Evolutionary conservation across 2,797 vertebrate species (phyloP).

Genomic region (Ceryle rudis): DNA sequence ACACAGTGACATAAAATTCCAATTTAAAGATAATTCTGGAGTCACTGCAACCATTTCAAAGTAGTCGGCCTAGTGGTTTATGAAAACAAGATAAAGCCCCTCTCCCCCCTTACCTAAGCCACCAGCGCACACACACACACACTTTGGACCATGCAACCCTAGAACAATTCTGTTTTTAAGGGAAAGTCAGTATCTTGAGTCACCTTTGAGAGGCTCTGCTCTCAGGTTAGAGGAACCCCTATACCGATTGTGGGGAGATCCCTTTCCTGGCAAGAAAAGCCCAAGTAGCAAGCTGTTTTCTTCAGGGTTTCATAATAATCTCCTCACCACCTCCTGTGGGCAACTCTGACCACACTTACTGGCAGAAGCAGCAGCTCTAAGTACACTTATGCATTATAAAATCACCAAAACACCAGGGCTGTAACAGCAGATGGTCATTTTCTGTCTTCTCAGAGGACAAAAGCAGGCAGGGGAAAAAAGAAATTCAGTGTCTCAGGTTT

Average conservation of each 20-base stretch:
- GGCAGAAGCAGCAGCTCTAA: background rate
- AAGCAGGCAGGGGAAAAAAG: rapidly evolving
- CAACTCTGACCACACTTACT: background rate
- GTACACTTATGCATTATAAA: no score
- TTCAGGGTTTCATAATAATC: rapidly evolving
- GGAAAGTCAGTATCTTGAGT: no score
- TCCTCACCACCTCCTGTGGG: background rate
- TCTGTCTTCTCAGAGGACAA: background rate
- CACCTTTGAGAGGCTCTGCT: background rate
- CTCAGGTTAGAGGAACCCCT: background rate
- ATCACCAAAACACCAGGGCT: background rate
- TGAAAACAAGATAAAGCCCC: background rate
- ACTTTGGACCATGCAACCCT: background rate
- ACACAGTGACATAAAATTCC: background rate
- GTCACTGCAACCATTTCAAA: background rate
- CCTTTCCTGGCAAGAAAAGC: background rate
- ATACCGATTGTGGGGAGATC: rapidly evolving
- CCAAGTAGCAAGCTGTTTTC: background rate
- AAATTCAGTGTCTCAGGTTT: rapidly evolving
- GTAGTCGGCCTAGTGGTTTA: background rate
- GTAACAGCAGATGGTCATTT: background rate
- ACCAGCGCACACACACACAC: background rate
- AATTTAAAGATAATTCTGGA: slow-evolving; percentile 9
- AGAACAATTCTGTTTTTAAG: background rate
- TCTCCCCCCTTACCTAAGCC: no score